Evolutionary conservation across 1,140 invertebrate species (phyloP), one percentile per base, ranked within the genome.

Genomic region (Drosophila lacertosa): DNA sequence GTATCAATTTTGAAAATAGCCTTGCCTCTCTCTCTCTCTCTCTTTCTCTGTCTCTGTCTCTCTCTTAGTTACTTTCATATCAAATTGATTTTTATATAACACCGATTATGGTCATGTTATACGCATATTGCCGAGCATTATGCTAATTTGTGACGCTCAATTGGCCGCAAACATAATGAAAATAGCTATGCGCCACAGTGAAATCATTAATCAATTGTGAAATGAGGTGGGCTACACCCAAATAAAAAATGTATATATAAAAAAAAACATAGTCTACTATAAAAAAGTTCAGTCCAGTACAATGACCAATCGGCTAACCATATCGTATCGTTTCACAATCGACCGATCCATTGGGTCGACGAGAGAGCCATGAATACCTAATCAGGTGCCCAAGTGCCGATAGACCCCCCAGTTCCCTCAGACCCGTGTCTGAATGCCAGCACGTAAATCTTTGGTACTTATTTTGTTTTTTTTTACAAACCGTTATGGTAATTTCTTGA

Each of bases 181-280:
- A 64, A 57, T 63, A 29, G 35, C 29, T 55, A 60, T 60, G 33
- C 29, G 39, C 42, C 48, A 55, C 48, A 63, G 68, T 73, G 81
- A 86, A 84, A 86, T 86, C 80, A 84, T 84, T 86, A 80, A 84
- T 84, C 80, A 84, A 67, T 86, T 84, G 80, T 72, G 75, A 75
- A 83, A 84, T 64, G 63, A 79, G 74, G 65, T 83, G 64, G 74
- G 63, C 47, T 76, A 77, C 37, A 37, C 57, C 59, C 53, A 60
- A 62, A 71, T 16, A 33, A 16, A 24, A 9, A 37, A 35, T 42
- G 45, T 37, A 35, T 26, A 37, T n/a, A 70, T 59, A 51, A 44
- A 29, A 68, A 40, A 48, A 39, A 53, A 18, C 11, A 26, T 18
- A 22, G n/a, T n/a, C n/a, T n/a, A n/a, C n/a, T 9, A 18, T 24